Conservation (phyloP, 2,113 vertebrate species). For the Sylvia atricapilla region DNA sequence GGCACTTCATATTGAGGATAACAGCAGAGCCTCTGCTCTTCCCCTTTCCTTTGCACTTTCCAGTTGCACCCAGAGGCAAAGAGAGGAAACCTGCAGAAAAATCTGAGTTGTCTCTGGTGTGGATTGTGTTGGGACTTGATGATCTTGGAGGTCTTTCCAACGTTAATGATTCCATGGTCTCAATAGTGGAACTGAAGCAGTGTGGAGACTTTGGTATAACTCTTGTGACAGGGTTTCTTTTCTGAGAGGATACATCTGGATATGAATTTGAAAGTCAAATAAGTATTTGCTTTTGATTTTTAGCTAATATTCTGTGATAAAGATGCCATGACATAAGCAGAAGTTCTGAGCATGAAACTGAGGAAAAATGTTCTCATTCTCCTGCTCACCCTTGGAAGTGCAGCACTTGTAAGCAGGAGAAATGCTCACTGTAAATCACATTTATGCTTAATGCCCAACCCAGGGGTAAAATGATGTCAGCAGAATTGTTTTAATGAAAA, state of each 20-base stretch:
- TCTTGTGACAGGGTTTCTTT: neutral
- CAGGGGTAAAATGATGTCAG: conserved; percentile 28
- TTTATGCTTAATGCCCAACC: neutral
- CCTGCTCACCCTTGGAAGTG: neutral
- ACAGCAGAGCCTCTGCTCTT: neutral
- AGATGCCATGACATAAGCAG: neutral
- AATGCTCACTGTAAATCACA: neutral
- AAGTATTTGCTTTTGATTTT: neutral
- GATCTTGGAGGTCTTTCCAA: neutral
- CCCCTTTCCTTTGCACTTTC: neutral
- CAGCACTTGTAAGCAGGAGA: neutral
- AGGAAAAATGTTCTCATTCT: neutral
- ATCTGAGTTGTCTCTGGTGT: neutral
- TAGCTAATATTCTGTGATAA: neutral
- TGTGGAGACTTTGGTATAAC: neutral
- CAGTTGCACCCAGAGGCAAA: neutral
- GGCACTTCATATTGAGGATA: neutral
- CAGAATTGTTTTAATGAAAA: conserved; percentile 44
- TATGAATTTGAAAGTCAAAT: neutral
- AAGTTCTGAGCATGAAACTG: neutral
- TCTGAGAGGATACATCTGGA: neutral
- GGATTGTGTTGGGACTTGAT: neutral
- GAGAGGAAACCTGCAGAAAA: neutral
- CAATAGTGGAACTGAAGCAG: neutral
- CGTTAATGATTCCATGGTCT: neutral